Evolutionary conservation across 2,888 invertebrate species (phyloP).

Genomic region (Sabatieria punctata): DNA sequence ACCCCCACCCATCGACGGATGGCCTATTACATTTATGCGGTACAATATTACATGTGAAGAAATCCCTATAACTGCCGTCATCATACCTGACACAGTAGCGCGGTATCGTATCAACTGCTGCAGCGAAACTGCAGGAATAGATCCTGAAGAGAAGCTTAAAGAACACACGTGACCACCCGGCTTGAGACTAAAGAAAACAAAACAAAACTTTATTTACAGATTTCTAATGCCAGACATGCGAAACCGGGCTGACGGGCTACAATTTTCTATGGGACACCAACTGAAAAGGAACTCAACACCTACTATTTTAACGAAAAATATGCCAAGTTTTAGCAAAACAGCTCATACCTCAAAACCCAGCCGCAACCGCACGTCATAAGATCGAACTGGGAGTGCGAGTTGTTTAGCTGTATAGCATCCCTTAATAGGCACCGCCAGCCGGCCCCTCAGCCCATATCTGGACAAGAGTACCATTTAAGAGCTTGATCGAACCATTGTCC

Average conservation of each 20-base stretch:
- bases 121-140: constrained; percentile 37
- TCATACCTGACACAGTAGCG: constrained; percentile 12
- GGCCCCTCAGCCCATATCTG: neutral
- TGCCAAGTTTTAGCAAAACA: neutral
- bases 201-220: neutral
- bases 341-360: neutral
- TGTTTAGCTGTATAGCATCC: too few species aligned
- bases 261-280: neutral
- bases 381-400: too few species aligned
- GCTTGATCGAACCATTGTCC: constrained; percentile 44
- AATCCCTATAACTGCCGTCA: too few species aligned
- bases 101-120: constrained; percentile 21
- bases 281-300: neutral
- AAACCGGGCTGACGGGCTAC: neutral
- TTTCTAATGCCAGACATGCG: too few species aligned
- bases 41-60: too few species aligned
- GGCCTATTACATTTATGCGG: too few species aligned
- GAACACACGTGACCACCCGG: constrained; percentile 41
- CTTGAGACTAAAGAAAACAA: constrained; percentile 37
- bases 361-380: too few species aligned
- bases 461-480: constrained; percentile 41
- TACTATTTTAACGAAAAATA: neutral
- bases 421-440: too few species aligned
- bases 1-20: too few species aligned
- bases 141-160: constrained; percentile 40